Evolutionary conservation across 2,888 invertebrate species (phyloP), one percentile per base, ranked within the genome.

Genomic region (Diarsia rubi): DNA sequence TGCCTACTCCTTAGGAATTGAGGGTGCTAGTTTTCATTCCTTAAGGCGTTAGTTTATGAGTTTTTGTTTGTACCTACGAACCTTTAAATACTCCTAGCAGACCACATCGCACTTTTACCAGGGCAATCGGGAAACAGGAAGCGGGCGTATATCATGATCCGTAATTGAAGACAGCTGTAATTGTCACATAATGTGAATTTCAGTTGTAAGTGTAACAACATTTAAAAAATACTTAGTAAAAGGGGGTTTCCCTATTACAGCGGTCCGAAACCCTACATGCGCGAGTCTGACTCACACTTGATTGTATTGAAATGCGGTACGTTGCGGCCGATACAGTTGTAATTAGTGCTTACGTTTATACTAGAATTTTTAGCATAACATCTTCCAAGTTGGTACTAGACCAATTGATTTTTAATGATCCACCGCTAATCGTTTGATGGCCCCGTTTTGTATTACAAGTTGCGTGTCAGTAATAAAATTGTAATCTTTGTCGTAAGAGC

Each of bases 381-480:
- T 45, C 62, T 76, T 75, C 59, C 37, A 67, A 73, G 68, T 42
- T 19, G 16, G 1, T 78, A 63, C 24, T 73, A 21, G 47, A 66
- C 37, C 69, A 73, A 84, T 84, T 74, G 68, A 82, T 69, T 78
- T 71, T 69, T 69, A 82, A 84, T 82, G 69, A 74, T 63, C 65
- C n/a, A 31, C 37, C 9, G 27, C 67, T 78, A 79, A 87, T 80
- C 65, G 73, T 75, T 82, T 86, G 63, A 82, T 84, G 60, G 63
- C 66, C 64, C 78, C 63, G 70, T 83, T 81, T 86, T 81, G 73
- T 83, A 64, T 73, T 42, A 82, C 64, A 73, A 78, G 68, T 71
- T 79, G 66, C 74, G 59, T 69, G 63, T 57, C 11, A 42, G 74
- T 72, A 75, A 83, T 79, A 69, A 77, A 75, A 78, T 54, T 52